phyloP scores from a whole-genome alignment of 2,797 vertebrate species.

The Etheostoma nigrum region DNA sequence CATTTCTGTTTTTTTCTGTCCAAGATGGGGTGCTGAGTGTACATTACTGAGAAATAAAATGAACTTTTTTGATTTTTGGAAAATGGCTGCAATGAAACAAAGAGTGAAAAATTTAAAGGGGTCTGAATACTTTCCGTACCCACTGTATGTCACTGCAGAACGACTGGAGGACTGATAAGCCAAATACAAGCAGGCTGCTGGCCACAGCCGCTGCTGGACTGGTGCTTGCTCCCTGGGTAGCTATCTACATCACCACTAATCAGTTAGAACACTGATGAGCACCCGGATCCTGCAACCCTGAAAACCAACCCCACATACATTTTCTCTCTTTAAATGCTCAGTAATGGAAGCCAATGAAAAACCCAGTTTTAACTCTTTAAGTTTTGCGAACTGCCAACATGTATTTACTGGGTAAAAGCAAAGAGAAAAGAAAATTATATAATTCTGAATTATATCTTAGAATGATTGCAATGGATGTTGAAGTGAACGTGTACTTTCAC shows the following conservation, averaged over 20 bases:
- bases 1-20: no score
- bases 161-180: constrained; percentile 65
- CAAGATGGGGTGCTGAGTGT: no score
- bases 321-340: constrained; percentile 41
- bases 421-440: neutral
- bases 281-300: constrained; percentile 28
- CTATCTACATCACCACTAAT: constrained; percentile 67
- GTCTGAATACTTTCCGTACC: no score
- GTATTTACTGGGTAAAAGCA: constrained; percentile 1
- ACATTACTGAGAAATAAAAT: no score
- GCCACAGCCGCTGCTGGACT: constrained; percentile 54
- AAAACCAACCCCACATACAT: constrained; percentile 48
- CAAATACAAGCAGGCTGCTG: constrained; percentile 61
- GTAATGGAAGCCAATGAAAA: constrained; percentile 39
- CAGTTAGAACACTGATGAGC: constrained; percentile 70
- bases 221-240: constrained; percentile 52
- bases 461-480: neutral
- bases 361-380: constrained; percentile 37
- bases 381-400: constrained; percentile 16
- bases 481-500: neutral
- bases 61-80: no score
- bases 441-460: neutral
- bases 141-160: constrained; percentile 50
- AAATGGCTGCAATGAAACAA: no score
- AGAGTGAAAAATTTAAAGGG: no score